These are phyloP conservation scores for Paramormyrops hopkinsi DNA, from an alignment of 2,797 vertebrate species.

Conservation along the genomic window DNA sequence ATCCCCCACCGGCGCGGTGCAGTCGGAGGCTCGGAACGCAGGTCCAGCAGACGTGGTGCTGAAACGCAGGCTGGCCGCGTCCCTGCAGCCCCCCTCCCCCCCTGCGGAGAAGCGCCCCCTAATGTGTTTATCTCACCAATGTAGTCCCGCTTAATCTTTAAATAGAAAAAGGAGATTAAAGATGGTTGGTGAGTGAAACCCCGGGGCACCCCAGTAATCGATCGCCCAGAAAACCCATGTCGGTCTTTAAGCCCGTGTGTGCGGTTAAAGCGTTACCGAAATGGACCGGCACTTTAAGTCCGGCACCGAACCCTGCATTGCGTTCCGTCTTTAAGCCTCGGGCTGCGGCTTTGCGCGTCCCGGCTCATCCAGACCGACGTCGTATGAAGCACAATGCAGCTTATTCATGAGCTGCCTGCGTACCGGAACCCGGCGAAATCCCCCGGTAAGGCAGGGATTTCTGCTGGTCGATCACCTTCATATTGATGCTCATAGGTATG, in stretches of 20 bases:
- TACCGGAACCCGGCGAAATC: not conserved
- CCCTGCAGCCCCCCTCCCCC: not conserved
- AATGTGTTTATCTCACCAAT: not conserved
- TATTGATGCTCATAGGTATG: not conserved
- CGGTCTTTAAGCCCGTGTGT: not conserved
- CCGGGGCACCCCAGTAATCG: not conserved
- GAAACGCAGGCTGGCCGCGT: slow-evolving; percentile 28
- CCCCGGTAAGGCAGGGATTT: not conserved
- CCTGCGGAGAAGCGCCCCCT: not conserved
- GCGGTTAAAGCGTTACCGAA: not conserved
- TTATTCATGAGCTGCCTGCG: not conserved
- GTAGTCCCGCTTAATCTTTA: not conserved
- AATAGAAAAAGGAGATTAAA: not conserved
- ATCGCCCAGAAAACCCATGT: not conserved
- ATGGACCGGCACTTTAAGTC: not conserved
- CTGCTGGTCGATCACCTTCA: not conserved
- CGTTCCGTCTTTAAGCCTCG: not conserved
- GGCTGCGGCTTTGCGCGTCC: not conserved
- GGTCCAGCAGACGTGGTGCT: slow-evolving; percentile 40
- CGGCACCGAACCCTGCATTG: not conserved
- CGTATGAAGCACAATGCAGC: not conserved
- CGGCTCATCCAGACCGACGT: not conserved
- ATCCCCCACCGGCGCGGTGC: not conserved
- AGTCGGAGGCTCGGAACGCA: slow-evolving; percentile 22
- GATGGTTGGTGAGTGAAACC: not conserved